Percentiles rank a stretch among this genome's conserved stretches.
These are phyloP conservation scores for Crotalus tigris DNA, from an alignment of 2,113 vertebrate genomes.

Conservation along the genomic window DNA sequence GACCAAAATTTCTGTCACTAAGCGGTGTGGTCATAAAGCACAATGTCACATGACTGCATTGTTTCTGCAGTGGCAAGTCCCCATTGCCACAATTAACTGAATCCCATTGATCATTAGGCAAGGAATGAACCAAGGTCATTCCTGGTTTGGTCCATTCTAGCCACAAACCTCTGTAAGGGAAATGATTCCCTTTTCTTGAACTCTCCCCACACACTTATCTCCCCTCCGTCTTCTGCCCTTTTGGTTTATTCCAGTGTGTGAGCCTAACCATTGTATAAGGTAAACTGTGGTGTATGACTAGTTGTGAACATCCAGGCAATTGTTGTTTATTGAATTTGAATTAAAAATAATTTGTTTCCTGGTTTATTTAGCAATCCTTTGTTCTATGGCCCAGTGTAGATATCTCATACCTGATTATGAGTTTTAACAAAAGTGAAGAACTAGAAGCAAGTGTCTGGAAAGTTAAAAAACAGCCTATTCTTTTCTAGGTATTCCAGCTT, in stretches of 20 bases:
- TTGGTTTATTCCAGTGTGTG: not conserved
- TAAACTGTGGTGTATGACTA: not conserved
- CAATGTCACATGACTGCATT: not conserved
- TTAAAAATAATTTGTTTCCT: not conserved
- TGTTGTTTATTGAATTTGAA: not conserved
- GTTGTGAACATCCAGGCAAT: not conserved
- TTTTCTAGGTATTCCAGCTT: constrained; percentile 82
- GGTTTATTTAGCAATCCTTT: not conserved
- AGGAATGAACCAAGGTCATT: not conserved
- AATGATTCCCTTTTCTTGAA: not conserved
- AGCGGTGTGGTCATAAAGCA: not conserved
- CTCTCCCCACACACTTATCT: not conserved
- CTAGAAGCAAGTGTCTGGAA: not conserved
- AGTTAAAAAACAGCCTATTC: constrained; percentile 25
- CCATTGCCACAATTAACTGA: not conserved
- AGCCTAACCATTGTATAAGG: not conserved
- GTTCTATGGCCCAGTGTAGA: not conserved
- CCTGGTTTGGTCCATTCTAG: not conserved
- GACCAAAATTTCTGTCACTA: not conserved
- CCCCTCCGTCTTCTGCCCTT: not conserved
- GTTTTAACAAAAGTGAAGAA: not conserved
- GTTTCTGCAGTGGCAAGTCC: not conserved
- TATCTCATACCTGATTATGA: not conserved
- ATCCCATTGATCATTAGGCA: not conserved
- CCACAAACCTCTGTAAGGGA: not conserved